These are phyloP conservation scores for Sphyrna mokarran DNA, from an alignment of 2,113 vertebrate genomes.

Conservation along the genomic window DNA sequence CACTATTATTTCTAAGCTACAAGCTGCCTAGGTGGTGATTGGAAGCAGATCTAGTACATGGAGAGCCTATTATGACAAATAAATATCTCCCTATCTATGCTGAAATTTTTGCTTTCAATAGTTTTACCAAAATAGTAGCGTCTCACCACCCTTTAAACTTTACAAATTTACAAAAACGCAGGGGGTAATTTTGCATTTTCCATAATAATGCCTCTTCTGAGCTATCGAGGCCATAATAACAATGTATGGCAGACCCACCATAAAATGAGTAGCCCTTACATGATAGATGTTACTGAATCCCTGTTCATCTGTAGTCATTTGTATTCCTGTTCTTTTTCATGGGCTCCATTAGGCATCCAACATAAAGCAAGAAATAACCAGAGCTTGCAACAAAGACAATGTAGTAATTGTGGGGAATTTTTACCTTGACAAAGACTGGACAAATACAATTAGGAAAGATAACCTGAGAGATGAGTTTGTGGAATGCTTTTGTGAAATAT, in stretches of 20 bases:
- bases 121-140: neutral
- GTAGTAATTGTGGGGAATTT: neutral
- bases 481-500: neutral
- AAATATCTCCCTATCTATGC: neutral
- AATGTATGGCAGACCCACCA: neutral
- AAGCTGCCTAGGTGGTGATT: neutral
- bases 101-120: neutral
- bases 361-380: neutral
- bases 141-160: neutral
- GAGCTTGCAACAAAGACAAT: neutral
- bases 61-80: neutral
- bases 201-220: neutral
- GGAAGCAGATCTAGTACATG: neutral
- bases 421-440: neutral
- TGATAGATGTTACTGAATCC: neutral
- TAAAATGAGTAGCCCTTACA: neutral
- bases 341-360: neutral
- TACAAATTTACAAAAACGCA: neutral
- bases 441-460: neutral
- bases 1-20: neutral
- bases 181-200: neutral
- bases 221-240: neutral
- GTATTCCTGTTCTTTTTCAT: neutral
- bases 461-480: neutral
- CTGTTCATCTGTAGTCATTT: neutral